Percentiles rank a stretch among this genome's conserved stretches.
These are phyloP conservation scores for Dryobates pubescens DNA, from an alignment of 2,797 vertebrate species.

Conservation along the genomic window DNA sequence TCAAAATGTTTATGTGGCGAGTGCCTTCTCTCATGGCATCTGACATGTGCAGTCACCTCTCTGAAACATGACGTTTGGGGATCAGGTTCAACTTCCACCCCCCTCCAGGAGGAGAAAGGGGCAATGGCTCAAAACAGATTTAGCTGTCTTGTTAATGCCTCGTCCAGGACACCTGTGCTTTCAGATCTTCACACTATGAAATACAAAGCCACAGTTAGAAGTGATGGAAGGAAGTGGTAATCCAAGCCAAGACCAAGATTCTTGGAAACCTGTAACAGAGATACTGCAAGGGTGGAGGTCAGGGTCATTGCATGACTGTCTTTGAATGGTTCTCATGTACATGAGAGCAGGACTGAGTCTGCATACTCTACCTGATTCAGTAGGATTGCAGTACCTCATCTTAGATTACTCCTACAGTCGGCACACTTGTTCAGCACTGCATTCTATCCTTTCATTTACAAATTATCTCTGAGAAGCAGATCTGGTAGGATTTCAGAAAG, in stretches of 20 bases:
- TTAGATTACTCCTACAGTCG: not conserved
- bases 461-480: not conserved
- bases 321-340: accelerated
- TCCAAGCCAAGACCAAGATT: not conserved
- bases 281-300: not conserved
- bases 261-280: not conserved
- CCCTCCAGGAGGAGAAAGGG: too few species aligned
- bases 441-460: not conserved
- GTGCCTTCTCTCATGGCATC: too few species aligned
- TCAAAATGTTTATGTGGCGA: too few species aligned
- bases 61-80: too few species aligned
- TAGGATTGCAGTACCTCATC: too few species aligned
- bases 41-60: too few species aligned
- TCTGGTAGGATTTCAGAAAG: not conserved
- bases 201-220: not conserved
- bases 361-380: not conserved
- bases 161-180: not conserved
- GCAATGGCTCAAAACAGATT: too few species aligned
- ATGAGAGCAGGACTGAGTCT: not conserved
- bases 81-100: too few species aligned
- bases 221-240: too few species aligned
- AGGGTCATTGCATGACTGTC: accelerated
- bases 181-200: not conserved
- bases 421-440: not conserved
- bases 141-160: too few species aligned